Percentiles rank a stretch among this genome's conserved stretches.
These are phyloP conservation scores for Heliornis fulica DNA, from an alignment of 2,113 vertebrate genomes.

Conservation along the genomic window DNA sequence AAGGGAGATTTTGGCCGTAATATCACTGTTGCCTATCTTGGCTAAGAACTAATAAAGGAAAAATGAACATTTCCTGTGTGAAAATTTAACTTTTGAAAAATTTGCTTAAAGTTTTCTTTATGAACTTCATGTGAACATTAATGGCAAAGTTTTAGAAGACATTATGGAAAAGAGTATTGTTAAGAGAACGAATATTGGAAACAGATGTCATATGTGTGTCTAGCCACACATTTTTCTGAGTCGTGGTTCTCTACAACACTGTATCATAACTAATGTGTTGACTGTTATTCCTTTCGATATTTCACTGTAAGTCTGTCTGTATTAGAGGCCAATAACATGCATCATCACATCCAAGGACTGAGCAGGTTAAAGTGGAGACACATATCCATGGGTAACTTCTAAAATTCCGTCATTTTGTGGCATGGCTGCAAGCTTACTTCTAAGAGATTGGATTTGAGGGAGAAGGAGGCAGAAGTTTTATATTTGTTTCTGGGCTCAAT, in stretches of 20 bases:
- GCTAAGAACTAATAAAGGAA: background rate
- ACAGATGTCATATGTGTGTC: constrained; percentile 58
- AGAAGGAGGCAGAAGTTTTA: background rate
- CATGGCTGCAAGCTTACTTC: background rate
- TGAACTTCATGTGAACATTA: background rate
- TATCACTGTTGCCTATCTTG: background rate
- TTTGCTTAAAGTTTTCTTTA: background rate
- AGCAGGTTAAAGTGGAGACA: constrained; percentile 68
- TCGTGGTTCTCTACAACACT: constrained; percentile 53
- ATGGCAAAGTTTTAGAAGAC: background rate
- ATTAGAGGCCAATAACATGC: constrained; percentile 72
- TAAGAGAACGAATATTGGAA: constrained; percentile 67
- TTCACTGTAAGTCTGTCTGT: constrained; percentile 53
- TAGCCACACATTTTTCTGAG: constrained; percentile 60
- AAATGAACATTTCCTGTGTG: background rate
- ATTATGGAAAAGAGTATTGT: background rate
- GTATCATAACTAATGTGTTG: constrained; percentile 68
- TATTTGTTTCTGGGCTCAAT: background rate
- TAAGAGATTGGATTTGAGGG: background rate
- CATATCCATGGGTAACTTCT: constrained; percentile 62
- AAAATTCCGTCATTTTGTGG: background rate
- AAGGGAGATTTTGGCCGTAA: background rate
- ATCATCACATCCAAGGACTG: constrained; percentile 57
- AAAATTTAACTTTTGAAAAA: background rate
- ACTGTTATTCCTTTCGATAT: constrained; percentile 73